phyloP scores from a whole-genome alignment of 2,888 invertebrate genomes.

The Thysanoteuthis rhombus region DNA sequence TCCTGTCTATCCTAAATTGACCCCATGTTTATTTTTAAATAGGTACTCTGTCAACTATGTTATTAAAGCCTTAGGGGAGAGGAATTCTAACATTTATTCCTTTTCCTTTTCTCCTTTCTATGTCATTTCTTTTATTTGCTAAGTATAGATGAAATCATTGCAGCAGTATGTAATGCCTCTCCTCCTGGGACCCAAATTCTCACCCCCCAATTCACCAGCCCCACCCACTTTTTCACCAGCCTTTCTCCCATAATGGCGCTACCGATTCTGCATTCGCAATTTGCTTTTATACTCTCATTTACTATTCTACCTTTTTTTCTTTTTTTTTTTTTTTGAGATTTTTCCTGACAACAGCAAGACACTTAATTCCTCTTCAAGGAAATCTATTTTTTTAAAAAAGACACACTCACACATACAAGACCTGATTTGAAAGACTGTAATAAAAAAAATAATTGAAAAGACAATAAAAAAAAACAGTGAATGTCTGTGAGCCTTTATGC shows the following conservation, averaged over 20 bases:
- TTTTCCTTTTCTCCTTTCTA: not conserved
- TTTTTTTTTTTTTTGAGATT: no score
- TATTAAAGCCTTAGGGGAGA: not conserved
- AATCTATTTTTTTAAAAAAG: not conserved
- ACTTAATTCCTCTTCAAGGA: not conserved
- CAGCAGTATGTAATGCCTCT: not conserved
- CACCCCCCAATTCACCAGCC: not conserved
- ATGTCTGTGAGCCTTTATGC: not conserved
- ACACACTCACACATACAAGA: not conserved
- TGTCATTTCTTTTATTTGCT: not conserved
- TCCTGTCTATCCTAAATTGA: not conserved
- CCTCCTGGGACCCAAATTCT: not conserved
- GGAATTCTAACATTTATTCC: not conserved
- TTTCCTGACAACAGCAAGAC: not conserved
- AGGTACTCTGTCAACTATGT: not conserved
- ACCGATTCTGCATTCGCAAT: not conserved
- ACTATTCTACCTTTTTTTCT: not conserved
- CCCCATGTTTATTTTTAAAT: no score
- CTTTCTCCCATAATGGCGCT: no score
- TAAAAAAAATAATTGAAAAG: not conserved
- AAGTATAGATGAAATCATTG: not conserved
- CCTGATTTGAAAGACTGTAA: no score
- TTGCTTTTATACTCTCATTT: not conserved
- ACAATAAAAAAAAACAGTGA: not conserved
- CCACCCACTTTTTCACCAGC: no score